Evolutionary conservation across 1,140 invertebrate genomes (phyloP).

Genomic region (Microvelia longipes): DNA sequence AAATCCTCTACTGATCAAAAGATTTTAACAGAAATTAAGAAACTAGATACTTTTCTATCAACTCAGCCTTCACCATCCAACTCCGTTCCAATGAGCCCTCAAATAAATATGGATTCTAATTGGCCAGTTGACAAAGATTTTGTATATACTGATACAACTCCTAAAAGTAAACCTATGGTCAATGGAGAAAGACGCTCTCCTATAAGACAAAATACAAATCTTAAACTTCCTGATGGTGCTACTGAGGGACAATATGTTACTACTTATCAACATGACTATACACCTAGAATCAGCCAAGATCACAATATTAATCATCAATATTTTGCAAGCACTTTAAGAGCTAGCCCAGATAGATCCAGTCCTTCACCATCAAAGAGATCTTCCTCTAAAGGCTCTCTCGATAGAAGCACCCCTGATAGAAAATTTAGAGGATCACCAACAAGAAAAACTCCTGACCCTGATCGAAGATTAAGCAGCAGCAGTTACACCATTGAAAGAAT

Average conservation of each 20-base stretch:
- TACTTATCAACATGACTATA: slow-evolving; percentile 40
- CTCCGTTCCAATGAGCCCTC: slow-evolving; percentile 18
- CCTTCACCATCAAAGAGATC: slow-evolving; percentile 32
- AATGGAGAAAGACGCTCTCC: slow-evolving; percentile 2
- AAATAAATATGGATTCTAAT: slow-evolving; percentile 16
- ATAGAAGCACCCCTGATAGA: slow-evolving; percentile 21
- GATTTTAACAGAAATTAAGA: slow-evolving; percentile 25
- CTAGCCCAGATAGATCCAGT: slow-evolving; percentile 33
- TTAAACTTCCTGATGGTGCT: slow-evolving; percentile 19
- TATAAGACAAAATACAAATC: slow-evolving; percentile 13
- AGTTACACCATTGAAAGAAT: slow-evolving; percentile 21
- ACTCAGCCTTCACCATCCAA: slow-evolving; percentile 17
- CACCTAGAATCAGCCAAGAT: slow-evolving; percentile 41
- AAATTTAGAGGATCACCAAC: slow-evolving; percentile 8
- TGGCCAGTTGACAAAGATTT: slow-evolving; percentile 21
- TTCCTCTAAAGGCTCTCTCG: slow-evolving; percentile 26
- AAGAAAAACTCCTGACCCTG: slow-evolving; percentile 14
- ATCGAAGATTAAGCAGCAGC: slow-evolving; percentile 19
- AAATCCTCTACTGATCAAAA: slow-evolving; percentile 20
- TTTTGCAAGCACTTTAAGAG: slow-evolving; percentile 48
- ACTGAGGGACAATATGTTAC: slow-evolving; percentile 37
- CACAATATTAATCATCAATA: slow-evolving; percentile 50
- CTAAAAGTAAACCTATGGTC: slow-evolving; percentile 1
- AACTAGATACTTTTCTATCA: slow-evolving; percentile 24
- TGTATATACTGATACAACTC: slow-evolving; percentile 6